A percentile compares a stretch with the other conserved stretches of the same genome.
phyloP scores from a whole-genome alignment of 2,888 invertebrate genomes.

The Nezara viridula region DNA sequence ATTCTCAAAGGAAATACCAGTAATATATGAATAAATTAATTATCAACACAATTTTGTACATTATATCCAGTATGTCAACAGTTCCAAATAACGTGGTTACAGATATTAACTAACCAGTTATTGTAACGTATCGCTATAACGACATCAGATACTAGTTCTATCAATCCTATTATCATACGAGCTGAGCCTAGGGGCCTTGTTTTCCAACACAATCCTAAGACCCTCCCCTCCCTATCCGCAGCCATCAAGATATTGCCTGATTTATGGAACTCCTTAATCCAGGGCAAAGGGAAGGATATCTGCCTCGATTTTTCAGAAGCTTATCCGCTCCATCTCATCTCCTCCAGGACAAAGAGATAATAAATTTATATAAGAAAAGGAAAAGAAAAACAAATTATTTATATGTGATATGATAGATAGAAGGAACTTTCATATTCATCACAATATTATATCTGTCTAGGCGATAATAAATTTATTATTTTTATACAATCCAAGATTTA shows the following conservation, averaged over 20 bases:
- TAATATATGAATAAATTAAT: too few species aligned
- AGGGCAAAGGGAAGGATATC: background rate
- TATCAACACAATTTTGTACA: too few species aligned
- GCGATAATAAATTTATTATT: background rate
- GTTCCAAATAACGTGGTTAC: background rate
- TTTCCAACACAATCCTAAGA: background rate
- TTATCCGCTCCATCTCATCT: background rate
- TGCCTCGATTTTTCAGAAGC: constrained; percentile 10
- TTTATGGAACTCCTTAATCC: constrained; percentile 21
- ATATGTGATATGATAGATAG: background rate
- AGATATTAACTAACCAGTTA: background rate
- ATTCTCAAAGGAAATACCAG: too few species aligned
- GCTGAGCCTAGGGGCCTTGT: background rate
- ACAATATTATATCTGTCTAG: background rate
- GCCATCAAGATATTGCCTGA: background rate
- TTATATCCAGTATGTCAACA: too few species aligned
- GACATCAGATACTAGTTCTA: background rate
- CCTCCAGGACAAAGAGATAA: background rate
- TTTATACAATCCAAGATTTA: background rate
- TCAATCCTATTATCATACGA: background rate
- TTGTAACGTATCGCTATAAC: background rate
- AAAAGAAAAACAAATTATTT: background rate
- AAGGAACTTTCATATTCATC: background rate
- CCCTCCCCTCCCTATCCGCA: background rate
- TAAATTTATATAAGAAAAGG: background rate